Base-by-base conservation (phyloP, 2,113 vertebrate genomes). In the Hydropotes inermis region DNA sequence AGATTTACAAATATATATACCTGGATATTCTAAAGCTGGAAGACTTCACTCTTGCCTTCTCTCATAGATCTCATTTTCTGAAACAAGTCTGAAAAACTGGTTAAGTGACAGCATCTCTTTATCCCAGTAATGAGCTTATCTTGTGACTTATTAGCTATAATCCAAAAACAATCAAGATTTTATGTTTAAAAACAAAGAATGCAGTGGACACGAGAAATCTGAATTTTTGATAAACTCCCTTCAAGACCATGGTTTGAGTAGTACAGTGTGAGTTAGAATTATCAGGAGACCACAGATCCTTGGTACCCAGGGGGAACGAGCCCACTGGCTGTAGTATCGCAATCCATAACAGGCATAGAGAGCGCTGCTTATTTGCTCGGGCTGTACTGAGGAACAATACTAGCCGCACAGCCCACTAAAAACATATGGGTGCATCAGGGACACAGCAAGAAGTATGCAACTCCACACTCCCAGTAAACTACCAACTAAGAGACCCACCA, bases 401-500 rank as follows among this genome's bases (percentile, higher is more conserved):
- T 50, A 50, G 17, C 58, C n/a, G 28, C 67, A 5, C 58, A 82
- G 33, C 85, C 61, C 11, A 33, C 57, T 85, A 21, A 52, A 60
- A 33, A 25, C 2, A 21, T 11, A 79, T 1, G 52, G 64, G 30
- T 85, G 15, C 9, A 17, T 45, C 6, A 5, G 50, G 21, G n/a
- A 79, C 45, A 60, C 21, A 21, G 17, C 28, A 58, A 96, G 91
- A 92, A 88, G 74, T 82, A 45, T 1, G 1, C 86, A 83, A 61
- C 61, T 93, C 27, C 78, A 78, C 54, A 91, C 33, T 90, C 79
- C 10, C 17, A 25, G 70, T 91, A 55, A 96, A 58, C 87, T 45
- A n/a, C 70, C 54, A 88, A 50, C 55, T 19, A 97, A 97, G 36
- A 92, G 97, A 96, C 95, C 93, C 93, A 97, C 88, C 45, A 57